Percentiles rank a stretch among this genome's conserved stretches.
phyloP scores from a whole-genome alignment of 2,797 vertebrate species.

The Margarornis squamiger region DNA sequence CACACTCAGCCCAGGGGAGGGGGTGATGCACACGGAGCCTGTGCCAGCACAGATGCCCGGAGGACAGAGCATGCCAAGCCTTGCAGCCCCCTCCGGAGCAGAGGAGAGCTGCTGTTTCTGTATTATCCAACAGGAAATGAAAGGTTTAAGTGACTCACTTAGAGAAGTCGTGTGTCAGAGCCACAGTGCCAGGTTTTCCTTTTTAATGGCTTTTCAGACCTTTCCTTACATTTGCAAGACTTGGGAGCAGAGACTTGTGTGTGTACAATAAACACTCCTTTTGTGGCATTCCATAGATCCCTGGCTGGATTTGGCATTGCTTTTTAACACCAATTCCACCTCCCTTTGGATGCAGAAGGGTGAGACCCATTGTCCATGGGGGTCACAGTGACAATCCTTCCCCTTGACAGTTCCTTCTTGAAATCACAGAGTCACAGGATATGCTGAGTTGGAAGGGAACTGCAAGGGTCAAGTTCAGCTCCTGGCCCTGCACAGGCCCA shows the following conservation, averaged over 20 bases:
- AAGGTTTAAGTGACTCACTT: neutral
- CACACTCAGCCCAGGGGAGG: neutral
- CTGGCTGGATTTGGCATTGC: rapidly evolving
- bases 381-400: neutral
- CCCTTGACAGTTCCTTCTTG: neutral
- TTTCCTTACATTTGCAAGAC: neutral
- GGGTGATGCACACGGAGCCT: neutral
- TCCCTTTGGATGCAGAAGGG: neutral
- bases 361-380: rapidly evolving
- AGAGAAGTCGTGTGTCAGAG: neutral
- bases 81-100: neutral
- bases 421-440: neutral
- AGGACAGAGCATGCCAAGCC: neutral
- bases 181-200: neutral
- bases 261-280: rapidly evolving
- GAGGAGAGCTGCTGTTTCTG: neutral
- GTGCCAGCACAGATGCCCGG: neutral
- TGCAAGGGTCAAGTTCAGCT: neutral
- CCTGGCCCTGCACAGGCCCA: neutral
- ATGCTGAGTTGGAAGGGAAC: neutral
- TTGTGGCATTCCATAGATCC: neutral
- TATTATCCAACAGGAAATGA: neutral
- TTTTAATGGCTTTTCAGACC: neutral
- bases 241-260: neutral
- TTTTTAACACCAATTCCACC: neutral